These are phyloP conservation scores for Homarus americanus DNA, from an alignment of 1,140 invertebrate species.

Conservation along the genomic window DNA sequence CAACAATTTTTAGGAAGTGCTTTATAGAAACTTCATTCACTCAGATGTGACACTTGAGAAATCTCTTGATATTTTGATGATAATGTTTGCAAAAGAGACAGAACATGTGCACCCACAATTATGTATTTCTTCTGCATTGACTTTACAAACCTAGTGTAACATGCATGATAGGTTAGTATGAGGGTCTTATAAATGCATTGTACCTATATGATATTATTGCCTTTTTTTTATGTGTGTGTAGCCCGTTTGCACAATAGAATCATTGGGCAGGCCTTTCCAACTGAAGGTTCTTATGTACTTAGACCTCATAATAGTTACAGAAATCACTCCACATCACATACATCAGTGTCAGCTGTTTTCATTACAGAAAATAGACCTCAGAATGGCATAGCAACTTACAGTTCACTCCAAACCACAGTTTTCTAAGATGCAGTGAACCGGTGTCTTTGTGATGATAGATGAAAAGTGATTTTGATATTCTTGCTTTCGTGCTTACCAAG, in stretches of 20 bases:
- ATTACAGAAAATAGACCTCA: not conserved
- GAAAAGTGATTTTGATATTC: slow-evolving; percentile 5
- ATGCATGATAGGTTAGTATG: not conserved
- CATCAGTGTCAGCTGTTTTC: not conserved
- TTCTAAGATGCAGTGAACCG: slow-evolving; percentile 10
- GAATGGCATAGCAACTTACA: slow-evolving; percentile 21
- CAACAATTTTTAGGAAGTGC: not conserved
- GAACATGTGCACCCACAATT: slow-evolving; percentile 1
- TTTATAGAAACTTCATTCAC: not conserved
- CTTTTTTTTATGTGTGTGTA: not conserved
- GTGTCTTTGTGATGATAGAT: not conserved
- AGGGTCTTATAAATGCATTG: slow-evolving; percentile 11
- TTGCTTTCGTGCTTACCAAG: not conserved
- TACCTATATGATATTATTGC: slow-evolving; percentile 15
- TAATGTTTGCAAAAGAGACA: not conserved
- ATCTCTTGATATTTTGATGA: slow-evolving; percentile 1
- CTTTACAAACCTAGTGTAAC: not conserved
- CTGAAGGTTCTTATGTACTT: not conserved
- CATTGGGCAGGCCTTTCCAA: not conserved
- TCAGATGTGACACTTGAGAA: not conserved
- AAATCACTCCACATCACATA: not conserved
- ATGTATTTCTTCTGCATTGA: not conserved
- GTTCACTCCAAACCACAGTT: slow-evolving; percentile 9
- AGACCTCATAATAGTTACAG: slow-evolving; percentile 1
- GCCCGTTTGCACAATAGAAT: slow-evolving; percentile 2